Evolutionary conservation across 30 jellyfish, hydroid and myxozoan genomes (phyloP), one percentile per base, ranked within the genome.

Genomic region (Hydractinia symbiolongicarpus): DNA sequence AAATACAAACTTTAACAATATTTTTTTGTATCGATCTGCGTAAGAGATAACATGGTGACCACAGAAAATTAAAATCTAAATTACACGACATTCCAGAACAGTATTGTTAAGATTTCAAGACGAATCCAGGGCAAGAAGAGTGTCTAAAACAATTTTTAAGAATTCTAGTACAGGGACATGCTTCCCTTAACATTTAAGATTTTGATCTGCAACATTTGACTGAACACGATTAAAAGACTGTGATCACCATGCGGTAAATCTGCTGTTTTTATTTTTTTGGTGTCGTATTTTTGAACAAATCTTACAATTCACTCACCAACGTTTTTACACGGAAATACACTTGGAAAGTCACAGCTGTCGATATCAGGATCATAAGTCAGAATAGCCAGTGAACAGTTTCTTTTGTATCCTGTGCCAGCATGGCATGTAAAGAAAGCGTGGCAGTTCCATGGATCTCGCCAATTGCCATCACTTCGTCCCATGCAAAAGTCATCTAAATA

Each of bases 401-500:
- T 8, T 13, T 5, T 58, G 17, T 14, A 30, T 7, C 44, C 17
- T 7, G 69, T 58, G 4, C 89, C 90, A 79, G 86, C 61, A 62
- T 13, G 88, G 67, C 96, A 89, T 7, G 88, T 62, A 53, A 71
- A 79, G 85, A 78, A 89, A 67, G 91, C 84, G 54, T 89, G 96
- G 72, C 95, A 89, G 60, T 84, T 81, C 96, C 96, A 89, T 52
- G 96, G 96, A 77, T 89, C 84, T 75, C 88, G 75, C 93, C 86
- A 89, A 60, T 89, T 89, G 13, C 96, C 96, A 55, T 66, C 86
- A 58, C 90, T 74, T 54, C 96, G 84, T 9, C 64, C 54, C 67
- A 69, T 77, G 85, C 96, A 89, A 73, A 89, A 89, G 55, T 83
- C 84, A 11, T 77, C 96, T 89, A 8, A 66, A 40, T n/a, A 7